Percentiles rank a stretch among this genome's conserved stretches.
Evolutionary conservation across 2,888 invertebrate species (phyloP).

Genomic region (Acanthacorydalis orientalis): DNA sequence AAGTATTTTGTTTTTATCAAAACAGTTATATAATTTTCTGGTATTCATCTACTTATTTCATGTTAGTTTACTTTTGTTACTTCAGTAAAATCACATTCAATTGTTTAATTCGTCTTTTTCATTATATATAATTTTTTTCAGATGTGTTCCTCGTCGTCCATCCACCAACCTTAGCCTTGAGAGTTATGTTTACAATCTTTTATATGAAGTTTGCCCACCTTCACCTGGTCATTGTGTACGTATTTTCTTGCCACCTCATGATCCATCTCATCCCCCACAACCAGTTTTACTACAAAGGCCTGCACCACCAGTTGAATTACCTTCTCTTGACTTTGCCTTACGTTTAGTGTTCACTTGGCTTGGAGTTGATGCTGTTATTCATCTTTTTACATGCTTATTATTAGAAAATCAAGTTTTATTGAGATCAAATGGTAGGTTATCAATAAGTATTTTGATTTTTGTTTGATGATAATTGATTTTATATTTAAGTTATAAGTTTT

Average conservation of each 20-base stretch:
- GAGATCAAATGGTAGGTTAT: conserved; percentile 62
- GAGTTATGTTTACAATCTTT: conserved; percentile 86
- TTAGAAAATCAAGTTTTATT: conserved; percentile 94
- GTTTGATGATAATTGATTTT: neutral
- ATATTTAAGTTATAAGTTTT: neutral
- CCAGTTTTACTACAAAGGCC: conserved; percentile 62
- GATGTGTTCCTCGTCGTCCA: conserved; percentile 63
- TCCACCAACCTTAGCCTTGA: conserved; percentile 69
- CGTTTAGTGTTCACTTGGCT: conserved; percentile 75
- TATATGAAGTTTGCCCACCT: conserved; percentile 87
- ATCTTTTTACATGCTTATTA: conserved; percentile 85
- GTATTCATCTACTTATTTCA: conserved; percentile 1
- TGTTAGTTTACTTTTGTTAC: conserved; percentile 82
- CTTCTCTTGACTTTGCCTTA: conserved; percentile 85
- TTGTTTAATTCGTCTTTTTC: conserved; percentile 52
- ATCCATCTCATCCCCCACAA: conserved; percentile 48
- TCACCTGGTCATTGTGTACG: conserved; percentile 75
- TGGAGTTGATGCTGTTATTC: conserved; percentile 82
- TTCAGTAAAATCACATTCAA: conserved; percentile 71
- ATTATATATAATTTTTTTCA: conserved; percentile 16
- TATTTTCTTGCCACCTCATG: conserved; percentile 52
- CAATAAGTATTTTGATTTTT: conserved; percentile 1
- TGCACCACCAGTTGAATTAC: conserved; percentile 65
- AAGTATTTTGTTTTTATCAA: conserved; percentile 17
- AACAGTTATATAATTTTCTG: neutral